Evolutionary conservation across 2,888 invertebrate species (phyloP).

Genomic region (Pseudolycoriella hygida): DNA sequence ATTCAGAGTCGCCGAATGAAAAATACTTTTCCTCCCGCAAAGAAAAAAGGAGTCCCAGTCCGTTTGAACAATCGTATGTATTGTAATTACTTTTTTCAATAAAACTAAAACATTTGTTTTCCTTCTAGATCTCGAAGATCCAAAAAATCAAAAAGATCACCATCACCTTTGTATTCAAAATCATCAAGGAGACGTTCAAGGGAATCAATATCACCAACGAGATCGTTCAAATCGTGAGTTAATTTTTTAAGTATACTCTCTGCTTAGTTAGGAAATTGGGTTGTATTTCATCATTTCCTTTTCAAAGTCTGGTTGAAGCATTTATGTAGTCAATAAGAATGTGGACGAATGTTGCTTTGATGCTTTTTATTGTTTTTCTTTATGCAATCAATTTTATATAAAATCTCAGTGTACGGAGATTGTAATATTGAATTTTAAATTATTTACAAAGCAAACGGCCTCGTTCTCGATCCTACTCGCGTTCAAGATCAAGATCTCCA

Average conservation of each 20-base stretch:
- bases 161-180: conserved; percentile 19
- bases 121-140: conserved; percentile 11
- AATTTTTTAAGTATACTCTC: too few relatives aligned
- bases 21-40: conserved; percentile 11
- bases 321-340: too few relatives aligned
- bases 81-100: background rate
- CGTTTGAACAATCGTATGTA: conserved; percentile 9
- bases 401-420: background rate
- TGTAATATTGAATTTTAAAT: background rate
- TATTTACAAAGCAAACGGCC: conserved; percentile 15
- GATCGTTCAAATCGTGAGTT: background rate
- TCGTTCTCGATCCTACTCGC: background rate
- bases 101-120: too few relatives aligned
- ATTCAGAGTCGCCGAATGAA: conserved; percentile 10
- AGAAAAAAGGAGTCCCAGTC: conserved; percentile 16
- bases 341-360: too few relatives aligned
- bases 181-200: conserved; percentile 20
- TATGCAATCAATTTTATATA: too few relatives aligned
- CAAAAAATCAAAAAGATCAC: conserved; percentile 17
- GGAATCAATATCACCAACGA: conserved; percentile 11
- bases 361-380: too few relatives aligned
- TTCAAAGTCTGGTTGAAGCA: too few relatives aligned
- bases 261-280: too few relatives aligned
- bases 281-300: too few relatives aligned
- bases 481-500: conserved; percentile 17